These are phyloP conservation scores for Lutjanus argentimaculatus DNA, from an alignment of 2,797 vertebrate genomes.

Conservation along the genomic window DNA sequence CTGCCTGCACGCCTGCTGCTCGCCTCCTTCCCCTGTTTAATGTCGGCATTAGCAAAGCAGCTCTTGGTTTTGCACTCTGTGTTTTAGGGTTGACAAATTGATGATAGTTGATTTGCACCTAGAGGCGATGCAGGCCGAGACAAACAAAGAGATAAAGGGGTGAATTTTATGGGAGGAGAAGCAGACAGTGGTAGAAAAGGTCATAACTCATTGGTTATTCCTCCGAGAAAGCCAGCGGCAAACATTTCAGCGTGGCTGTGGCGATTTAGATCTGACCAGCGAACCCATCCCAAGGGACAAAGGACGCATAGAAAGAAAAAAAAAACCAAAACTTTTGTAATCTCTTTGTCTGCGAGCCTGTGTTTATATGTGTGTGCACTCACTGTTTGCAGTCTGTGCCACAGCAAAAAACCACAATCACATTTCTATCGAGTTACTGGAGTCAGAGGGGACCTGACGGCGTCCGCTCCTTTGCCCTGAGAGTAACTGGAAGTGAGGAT, in stretches of 20 bases:
- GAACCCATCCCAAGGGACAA: slow-evolving; percentile 22
- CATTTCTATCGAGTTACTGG: slow-evolving; percentile 67
- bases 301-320: slow-evolving; percentile 19
- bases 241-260: slow-evolving; percentile 23
- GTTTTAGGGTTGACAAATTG: slow-evolving; percentile 69
- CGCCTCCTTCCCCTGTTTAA: slow-evolving; percentile 58
- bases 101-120: slow-evolving; percentile 65
- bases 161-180: slow-evolving; percentile 16
- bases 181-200: slow-evolving; percentile 34
- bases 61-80: slow-evolving; percentile 47
- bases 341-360: slow-evolving; percentile 34
- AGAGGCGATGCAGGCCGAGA: slow-evolving; percentile 30
- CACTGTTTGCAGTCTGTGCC: slow-evolving; percentile 15
- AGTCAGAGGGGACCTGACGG: slow-evolving; percentile 62
- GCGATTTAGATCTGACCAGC: slow-evolving; percentile 28
- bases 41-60: slow-evolving; percentile 48
- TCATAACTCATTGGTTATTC: slow-evolving; percentile 54
- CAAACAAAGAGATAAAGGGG: slow-evolving; percentile 50
- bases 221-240: slow-evolving; percentile 11
- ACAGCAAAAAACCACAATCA: slow-evolving; percentile 60
- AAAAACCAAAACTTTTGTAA: slow-evolving; percentile 20
- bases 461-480: slow-evolving; percentile 64
- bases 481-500: slow-evolving; percentile 76
- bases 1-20: slow-evolving; percentile 44
- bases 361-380: slow-evolving; percentile 28